Evolutionary conservation across 2,888 invertebrate species (phyloP).

Genomic region (Dicycla oo): DNA sequence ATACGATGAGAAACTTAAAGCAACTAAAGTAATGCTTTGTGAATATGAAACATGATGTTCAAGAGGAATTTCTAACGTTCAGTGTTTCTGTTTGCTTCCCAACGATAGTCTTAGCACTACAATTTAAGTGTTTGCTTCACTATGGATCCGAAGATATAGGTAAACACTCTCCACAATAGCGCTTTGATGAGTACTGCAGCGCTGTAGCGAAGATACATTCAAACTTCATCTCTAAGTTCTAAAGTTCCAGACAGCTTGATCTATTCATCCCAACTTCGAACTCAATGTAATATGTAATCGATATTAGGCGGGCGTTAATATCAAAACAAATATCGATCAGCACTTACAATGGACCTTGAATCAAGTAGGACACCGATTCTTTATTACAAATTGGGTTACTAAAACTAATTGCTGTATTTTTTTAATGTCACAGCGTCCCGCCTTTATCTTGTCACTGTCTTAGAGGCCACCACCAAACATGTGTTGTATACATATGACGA

Average conservation of each 20-base stretch:
- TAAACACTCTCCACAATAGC: slow-evolving; percentile 55
- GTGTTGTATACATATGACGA: slow-evolving; percentile 52
- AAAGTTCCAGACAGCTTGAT: slow-evolving; percentile 29
- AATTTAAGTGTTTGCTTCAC: slow-evolving; percentile 41
- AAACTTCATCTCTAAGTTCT: slow-evolving; percentile 33
- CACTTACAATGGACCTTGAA: slow-evolving; percentile 51
- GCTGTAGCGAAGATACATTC: slow-evolving; percentile 12
- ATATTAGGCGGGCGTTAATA: slow-evolving; percentile 4
- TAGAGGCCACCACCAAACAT: slow-evolving; percentile 51
- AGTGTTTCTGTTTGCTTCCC: slow-evolving; percentile 25
- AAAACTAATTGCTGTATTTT: slow-evolving; percentile 49
- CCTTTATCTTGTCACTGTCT: slow-evolving; percentile 56
- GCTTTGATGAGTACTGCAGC: slow-evolving; percentile 51
- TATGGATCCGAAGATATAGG: slow-evolving; percentile 37
- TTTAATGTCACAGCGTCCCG: slow-evolving; percentile 51
- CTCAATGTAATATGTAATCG: slow-evolving; percentile 9
- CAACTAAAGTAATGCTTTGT: not conserved
- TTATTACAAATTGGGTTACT: slow-evolving; percentile 40
- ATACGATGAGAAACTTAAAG: not conserved
- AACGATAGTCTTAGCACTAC: slow-evolving; percentile 31
- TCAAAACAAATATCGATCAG: slow-evolving; percentile 32
- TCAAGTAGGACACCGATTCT: slow-evolving; percentile 39
- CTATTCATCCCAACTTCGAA: slow-evolving; percentile 17
- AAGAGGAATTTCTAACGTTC: slow-evolving; percentile 41
- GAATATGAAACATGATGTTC: slow-evolving; percentile 3